Evolutionary conservation across 1,140 invertebrate genomes (phyloP), one percentile per base, ranked within the genome.

Genomic region (Diabrotica undecimpunctata): DNA sequence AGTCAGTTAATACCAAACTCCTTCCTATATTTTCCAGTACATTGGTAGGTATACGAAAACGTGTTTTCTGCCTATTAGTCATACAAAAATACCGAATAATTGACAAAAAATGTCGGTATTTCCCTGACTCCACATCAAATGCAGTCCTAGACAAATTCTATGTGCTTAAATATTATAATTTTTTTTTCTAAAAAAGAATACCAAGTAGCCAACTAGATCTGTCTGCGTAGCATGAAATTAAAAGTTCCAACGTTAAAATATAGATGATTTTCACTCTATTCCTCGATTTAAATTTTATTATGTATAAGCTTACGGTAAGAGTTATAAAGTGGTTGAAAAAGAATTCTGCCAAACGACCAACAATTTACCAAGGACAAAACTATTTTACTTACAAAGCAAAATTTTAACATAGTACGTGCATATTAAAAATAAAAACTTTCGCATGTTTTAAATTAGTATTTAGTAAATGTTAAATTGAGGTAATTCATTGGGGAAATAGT

Each of bases 81-180:
- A 41, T 57, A 51, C 38, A 51, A 64, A 56, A 64, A 62, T 62
- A 62, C 61, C 59, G 66, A 65, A 66, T 74, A 75, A 74, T 75
- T 75, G 71, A 75, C 72, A 59, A 66, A 64, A 51, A 56, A 66
- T 62, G 66, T 65, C 71, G 72, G 68, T 71, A 72, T 75, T 62
- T 72, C 62, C 63, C 61, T 72, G 75, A 74, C 73, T 72, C 68
- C 54, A 66, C 67, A 70, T 70, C 59, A 61, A 65, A 71, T 75
- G 75, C 75, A 76, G 74, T 75, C 74, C 73, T 78, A 76, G 69
- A 77, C 68, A 74, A 73, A 74, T 69, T 75, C 75, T 77, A 78
- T 77, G 75, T 77, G 75, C 75, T 73, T 75, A 68, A 73, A 71
- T 72, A 71, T 70, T 73, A 70, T 70, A 70, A 55, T 62, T 61